phyloP scores from a whole-genome alignment of 2,113 vertebrate genomes.

The Nymphicus hollandicus region DNA sequence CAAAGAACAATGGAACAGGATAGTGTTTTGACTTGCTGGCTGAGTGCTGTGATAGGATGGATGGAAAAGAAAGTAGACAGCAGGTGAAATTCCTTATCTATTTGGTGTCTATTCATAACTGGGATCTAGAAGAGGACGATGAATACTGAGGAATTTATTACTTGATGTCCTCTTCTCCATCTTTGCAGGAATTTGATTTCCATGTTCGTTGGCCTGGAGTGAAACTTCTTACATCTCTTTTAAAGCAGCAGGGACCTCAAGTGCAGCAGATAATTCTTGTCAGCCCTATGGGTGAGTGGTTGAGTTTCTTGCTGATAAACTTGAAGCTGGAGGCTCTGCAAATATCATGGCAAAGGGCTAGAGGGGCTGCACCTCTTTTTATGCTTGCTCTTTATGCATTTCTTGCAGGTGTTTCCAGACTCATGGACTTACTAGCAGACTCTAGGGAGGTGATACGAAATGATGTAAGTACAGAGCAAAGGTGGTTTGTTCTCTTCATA shows the following conservation, averaged over 20 bases:
- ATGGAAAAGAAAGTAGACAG: not conserved
- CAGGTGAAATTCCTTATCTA: not conserved
- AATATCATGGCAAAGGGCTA: not conserved
- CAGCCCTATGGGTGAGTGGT: conserved; percentile 92
- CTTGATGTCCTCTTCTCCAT: not conserved
- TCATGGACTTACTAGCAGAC: conserved; percentile 96
- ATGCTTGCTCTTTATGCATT: not conserved
- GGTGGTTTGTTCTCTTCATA: not conserved
- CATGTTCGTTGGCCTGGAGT: conserved; percentile 97
- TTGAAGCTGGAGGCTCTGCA: not conserved
- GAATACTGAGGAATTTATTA: not conserved
- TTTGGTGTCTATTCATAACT: not conserved
- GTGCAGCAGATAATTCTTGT: conserved; percentile 95
- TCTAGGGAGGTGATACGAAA: conserved; percentile 97
- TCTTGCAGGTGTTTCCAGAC: conserved; percentile 88
- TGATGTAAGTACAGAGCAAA: conserved; percentile 81
- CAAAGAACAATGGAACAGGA: fast-evolving
- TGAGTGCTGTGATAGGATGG: not conserved
- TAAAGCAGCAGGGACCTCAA: conserved; percentile 90
- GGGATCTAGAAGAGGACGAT: not conserved
- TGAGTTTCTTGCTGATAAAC: not conserved
- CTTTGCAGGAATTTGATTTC: conserved; percentile 93
- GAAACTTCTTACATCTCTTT: conserved; percentile 89
- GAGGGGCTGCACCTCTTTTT: not conserved
- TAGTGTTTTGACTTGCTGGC: not conserved